Evolutionary conservation across 2,113 vertebrate species (phyloP).

Genomic region (Burhinus bistriatus): DNA sequence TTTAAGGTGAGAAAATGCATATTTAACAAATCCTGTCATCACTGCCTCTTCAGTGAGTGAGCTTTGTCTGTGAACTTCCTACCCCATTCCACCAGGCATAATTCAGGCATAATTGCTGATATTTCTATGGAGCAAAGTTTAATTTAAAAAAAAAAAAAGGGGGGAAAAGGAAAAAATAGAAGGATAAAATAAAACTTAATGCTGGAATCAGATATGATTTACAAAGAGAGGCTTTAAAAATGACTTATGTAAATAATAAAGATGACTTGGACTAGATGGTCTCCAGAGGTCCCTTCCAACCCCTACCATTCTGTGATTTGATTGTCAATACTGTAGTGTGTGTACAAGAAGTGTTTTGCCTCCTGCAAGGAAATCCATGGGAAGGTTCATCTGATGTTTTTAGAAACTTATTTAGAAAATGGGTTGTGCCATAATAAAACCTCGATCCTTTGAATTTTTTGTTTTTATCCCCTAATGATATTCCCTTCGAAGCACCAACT

Average conservation of each 20-base stretch:
- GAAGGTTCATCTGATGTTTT: not conserved
- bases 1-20: conserved; percentile 39
- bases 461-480: not conserved
- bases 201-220: not conserved
- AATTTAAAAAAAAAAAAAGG: not conserved
- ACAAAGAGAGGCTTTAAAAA: not conserved
- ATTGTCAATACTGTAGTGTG: not conserved
- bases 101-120: not conserved
- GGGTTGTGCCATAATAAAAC: not conserved
- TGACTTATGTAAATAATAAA: too few species aligned
- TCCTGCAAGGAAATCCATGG: not conserved
- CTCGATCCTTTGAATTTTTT: not conserved
- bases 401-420: not conserved
- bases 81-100: not conserved
- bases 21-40: conserved; percentile 10
- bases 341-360: not conserved
- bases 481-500: not conserved
- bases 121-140: not conserved
- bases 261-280: too few species aligned
- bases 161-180: not conserved
- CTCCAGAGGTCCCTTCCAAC: too few species aligned
- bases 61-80: not conserved
- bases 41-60: not conserved
- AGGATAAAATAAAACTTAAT: not conserved
- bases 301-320: not conserved